phyloP scores from a whole-genome alignment of 2,113 vertebrate species.

The Amphiprion percula region DNA sequence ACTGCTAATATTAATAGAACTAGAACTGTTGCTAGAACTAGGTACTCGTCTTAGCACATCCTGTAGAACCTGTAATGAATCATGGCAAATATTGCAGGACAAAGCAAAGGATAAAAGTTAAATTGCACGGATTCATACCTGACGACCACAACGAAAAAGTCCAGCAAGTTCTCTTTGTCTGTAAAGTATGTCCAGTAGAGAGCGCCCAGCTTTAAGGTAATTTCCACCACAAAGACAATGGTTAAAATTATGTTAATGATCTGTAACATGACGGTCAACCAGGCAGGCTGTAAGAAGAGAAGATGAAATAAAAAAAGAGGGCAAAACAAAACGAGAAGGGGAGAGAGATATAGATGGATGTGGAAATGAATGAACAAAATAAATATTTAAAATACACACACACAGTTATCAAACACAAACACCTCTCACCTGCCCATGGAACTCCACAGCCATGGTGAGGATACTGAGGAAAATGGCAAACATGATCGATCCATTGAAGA shows the following conservation, averaged over 20 bases:
- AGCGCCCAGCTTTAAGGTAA: conserved; percentile 89
- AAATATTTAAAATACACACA: too few species aligned
- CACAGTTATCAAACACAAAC: too few species aligned
- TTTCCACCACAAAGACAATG: conserved; percentile 92
- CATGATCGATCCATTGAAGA: not conserved
- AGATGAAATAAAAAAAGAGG: too few species aligned
- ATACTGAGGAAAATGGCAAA: conserved; percentile 11
- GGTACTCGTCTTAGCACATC: too few species aligned
- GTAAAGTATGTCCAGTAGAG: conserved; percentile 88
- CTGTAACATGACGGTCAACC: conserved; percentile 87
- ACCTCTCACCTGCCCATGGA: conserved; percentile 28
- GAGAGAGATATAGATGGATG: not conserved
- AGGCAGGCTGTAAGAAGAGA: conserved; percentile 77
- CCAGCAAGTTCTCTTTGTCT: conserved; percentile 91
- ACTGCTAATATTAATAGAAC: too few species aligned
- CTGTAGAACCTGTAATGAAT: too few species aligned
- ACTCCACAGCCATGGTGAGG: conserved; percentile 7
- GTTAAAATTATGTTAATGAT: conserved; percentile 91
- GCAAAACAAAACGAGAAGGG: not conserved
- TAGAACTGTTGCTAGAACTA: too few species aligned
- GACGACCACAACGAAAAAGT: conserved; percentile 91
- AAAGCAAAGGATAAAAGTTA: too few species aligned
- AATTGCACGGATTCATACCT: conserved; percentile 79
- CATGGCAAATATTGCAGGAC: too few species aligned
- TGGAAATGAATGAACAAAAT: too few species aligned